Percentiles rank a stretch among this genome's conserved stretches.
Conservation (phyloP, 35 echinoderm and acorn worm genomes). For the Apostichopus japonicus region DNA sequence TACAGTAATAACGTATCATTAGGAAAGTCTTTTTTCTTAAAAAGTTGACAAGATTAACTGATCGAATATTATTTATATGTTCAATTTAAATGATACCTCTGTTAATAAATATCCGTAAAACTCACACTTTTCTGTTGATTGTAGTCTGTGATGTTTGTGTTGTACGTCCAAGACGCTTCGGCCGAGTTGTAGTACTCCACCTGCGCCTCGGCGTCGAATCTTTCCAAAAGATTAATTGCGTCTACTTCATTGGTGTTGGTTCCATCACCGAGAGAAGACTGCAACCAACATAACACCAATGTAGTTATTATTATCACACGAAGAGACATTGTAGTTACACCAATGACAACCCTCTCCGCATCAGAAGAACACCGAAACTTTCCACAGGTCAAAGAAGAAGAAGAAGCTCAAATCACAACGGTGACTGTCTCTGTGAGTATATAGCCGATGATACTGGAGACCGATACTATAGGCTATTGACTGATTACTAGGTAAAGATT, state of each 20-base stretch:
- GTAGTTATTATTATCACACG: neutral
- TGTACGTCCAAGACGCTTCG: neutral
- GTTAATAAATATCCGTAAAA: neutral
- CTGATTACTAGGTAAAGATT: no score
- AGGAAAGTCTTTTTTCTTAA: no score
- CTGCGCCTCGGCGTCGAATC: neutral
- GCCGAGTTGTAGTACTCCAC: neutral
- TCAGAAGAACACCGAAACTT: neutral
- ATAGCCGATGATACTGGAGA: no score
- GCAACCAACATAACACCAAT: neutral
- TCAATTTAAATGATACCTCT: no score
- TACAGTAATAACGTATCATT: no score
- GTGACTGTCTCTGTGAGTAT: no score
- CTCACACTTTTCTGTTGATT: conserved; percentile 68
- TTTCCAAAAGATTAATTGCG: neutral
- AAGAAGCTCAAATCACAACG: neutral
- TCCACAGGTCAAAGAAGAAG: neutral
- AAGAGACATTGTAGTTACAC: neutral
- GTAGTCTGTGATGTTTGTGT: conserved; percentile 20
- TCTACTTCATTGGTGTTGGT: neutral
- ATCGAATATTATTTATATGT: no score
- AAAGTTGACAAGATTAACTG: no score
- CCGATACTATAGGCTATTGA: no score
- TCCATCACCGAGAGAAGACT: neutral
- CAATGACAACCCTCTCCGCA: neutral